Conservation (phyloP, 2,113 vertebrate species). For the Gymnarchus niloticus region DNA sequence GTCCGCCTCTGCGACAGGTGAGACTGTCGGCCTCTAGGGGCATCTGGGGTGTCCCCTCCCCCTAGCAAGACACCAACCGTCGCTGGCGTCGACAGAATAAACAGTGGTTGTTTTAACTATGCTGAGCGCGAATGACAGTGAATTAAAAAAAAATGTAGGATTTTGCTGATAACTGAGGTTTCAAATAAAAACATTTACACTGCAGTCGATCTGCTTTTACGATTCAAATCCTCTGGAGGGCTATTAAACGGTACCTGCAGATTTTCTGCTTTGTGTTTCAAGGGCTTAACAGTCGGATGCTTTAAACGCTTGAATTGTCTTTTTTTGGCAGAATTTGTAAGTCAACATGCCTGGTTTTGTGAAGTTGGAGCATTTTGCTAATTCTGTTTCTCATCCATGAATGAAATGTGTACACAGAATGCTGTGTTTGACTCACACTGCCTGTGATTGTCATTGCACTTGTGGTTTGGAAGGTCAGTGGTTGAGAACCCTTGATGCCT, state of each 20-base stretch:
- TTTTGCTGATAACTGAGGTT: neutral
- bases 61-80: neutral
- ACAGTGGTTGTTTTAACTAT: neutral
- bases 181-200: neutral
- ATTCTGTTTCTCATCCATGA: neutral
- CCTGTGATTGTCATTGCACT: neutral
- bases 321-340: neutral
- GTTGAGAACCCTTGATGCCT: neutral
- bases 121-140: neutral
- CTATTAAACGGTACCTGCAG: neutral
- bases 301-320: neutral
- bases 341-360: too few relatives aligned
- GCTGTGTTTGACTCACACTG: neutral
- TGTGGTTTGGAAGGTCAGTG: neutral
- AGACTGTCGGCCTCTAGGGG: too few relatives aligned
- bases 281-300: neutral
- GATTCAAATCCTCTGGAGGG: neutral
- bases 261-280: neutral
- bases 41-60: neutral
- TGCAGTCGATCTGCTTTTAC: neutral
- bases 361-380: neutral
- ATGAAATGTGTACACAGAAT: neutral
- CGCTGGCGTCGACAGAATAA: neutral
- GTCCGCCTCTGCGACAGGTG: constrained; percentile 81
- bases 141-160: too few relatives aligned